Conservation (phyloP, 2,888 invertebrate species). For the Yponomeuta sedellus region DNA sequence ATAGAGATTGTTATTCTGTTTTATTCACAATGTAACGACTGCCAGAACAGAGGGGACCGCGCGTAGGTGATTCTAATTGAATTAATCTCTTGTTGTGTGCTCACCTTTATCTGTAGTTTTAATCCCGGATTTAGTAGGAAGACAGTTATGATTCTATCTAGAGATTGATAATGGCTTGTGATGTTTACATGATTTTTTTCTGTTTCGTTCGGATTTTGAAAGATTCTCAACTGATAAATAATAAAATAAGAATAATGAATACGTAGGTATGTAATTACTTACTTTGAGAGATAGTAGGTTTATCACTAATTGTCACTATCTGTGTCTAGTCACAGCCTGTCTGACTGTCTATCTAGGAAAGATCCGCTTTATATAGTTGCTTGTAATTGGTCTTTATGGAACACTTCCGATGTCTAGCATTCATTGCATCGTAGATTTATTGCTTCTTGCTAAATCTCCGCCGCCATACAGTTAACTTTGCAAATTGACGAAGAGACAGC, state of each 20-base stretch:
- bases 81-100: neutral
- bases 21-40: neutral
- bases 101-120: neutral
- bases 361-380: constrained; percentile 6
- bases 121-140: neutral
- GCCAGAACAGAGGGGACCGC: neutral
- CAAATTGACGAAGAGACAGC: neutral
- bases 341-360: neutral
- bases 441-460: constrained; percentile 4
- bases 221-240: too few relatives aligned
- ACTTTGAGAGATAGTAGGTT: neutral
- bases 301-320: neutral
- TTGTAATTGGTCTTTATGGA: constrained; percentile 6
- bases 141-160: neutral
- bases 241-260: neutral
- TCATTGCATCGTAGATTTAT: constrained; percentile 2
- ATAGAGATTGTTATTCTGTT: neutral
- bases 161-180: too few relatives aligned
- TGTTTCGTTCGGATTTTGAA: too few relatives aligned
- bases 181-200: too few relatives aligned
- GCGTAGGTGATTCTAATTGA: neutral
- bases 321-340: neutral
- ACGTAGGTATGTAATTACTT: neutral
- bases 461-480: neutral
- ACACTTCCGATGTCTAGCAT: constrained; percentile 1